A percentile compares a stretch with the other conserved stretches of the same genome.
Conservation (phyloP, 2,888 invertebrate genomes). For the Drosophila recens region DNA sequence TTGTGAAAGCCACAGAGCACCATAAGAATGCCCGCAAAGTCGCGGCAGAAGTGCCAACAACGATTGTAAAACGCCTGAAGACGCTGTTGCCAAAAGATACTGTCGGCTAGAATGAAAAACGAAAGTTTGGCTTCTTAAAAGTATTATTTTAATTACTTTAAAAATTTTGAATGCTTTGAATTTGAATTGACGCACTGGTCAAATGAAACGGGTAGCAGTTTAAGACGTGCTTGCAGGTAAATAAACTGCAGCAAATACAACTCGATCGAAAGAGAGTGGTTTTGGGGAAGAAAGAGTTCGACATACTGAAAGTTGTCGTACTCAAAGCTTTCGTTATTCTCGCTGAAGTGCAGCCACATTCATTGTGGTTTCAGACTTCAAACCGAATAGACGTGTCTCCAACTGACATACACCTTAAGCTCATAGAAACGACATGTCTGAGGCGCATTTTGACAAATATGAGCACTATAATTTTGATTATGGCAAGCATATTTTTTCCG, state of each 20-base stretch:
- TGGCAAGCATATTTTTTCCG: constrained; percentile 94
- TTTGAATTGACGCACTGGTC: neutral
- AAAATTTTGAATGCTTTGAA: neutral
- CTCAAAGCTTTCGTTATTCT: constrained; percentile 43
- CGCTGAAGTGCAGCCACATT: neutral
- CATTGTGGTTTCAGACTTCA: constrained; percentile 26
- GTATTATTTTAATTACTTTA: neutral
- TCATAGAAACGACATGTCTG: constrained; percentile 88
- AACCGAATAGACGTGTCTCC: constrained; percentile 22
- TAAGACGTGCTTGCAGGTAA: constrained; percentile 16
- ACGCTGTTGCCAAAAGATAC: constrained; percentile 55
- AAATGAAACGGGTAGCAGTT: neutral
- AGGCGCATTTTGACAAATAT: constrained; percentile 94
- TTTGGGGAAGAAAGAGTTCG: neutral
- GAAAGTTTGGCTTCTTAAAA: neutral
- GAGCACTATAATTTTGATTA: constrained; percentile 97
- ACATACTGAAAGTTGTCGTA: constrained; percentile 15
- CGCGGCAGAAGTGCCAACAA: neutral
- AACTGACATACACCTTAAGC: neutral
- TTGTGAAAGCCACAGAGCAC: neutral
- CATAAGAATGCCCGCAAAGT: constrained; percentile 17
- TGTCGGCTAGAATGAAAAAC: constrained; percentile 3
- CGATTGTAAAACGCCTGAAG: constrained; percentile 49
- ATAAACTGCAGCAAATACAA: constrained; percentile 5
- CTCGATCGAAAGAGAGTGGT: constrained; percentile 18